A percentile compares a stretch with the other conserved stretches of the same genome.
These are phyloP conservation scores for Galeopsomyia nigrocyanea DNA, from an alignment of 2,888 invertebrate species.

Conservation along the genomic window DNA sequence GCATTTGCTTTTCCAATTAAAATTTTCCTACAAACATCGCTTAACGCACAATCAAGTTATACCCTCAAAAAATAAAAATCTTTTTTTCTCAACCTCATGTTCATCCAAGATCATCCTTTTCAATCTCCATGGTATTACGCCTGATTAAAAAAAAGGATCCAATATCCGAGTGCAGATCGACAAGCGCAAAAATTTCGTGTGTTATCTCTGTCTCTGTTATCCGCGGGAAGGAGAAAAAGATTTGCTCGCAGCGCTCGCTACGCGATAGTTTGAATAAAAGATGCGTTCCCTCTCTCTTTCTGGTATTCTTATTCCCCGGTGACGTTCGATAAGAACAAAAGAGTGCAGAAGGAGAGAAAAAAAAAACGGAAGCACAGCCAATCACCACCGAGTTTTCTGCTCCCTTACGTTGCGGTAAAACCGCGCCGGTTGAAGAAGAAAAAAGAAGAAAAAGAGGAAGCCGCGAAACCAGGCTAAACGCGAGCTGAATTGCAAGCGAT, in stretches of 20 bases:
- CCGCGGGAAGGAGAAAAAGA: neutral
- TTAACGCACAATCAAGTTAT: no score
- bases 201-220: neutral
- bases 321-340: conserved; percentile 14
- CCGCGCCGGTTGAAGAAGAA: neutral
- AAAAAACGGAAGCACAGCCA: neutral
- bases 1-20: no score
- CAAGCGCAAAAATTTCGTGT: neutral
- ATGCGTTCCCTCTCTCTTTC: neutral
- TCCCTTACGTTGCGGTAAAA: neutral
- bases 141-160: no score
- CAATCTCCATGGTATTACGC: no score
- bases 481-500: conserved; percentile 10
- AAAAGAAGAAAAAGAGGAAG: neutral
- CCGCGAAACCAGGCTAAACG: conserved; percentile 12
- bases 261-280: conserved; percentile 35
- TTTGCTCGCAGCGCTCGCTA: neutral
- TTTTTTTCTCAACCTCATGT: no score
- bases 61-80: no score
- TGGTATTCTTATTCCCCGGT: conserved; percentile 24
- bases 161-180: no score
- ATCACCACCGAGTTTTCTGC: neutral
- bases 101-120: no score
- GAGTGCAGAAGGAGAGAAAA: neutral
- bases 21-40: no score